phyloP scores from a whole-genome alignment of 2,888 invertebrate species.

The Nebria salina region DNA sequence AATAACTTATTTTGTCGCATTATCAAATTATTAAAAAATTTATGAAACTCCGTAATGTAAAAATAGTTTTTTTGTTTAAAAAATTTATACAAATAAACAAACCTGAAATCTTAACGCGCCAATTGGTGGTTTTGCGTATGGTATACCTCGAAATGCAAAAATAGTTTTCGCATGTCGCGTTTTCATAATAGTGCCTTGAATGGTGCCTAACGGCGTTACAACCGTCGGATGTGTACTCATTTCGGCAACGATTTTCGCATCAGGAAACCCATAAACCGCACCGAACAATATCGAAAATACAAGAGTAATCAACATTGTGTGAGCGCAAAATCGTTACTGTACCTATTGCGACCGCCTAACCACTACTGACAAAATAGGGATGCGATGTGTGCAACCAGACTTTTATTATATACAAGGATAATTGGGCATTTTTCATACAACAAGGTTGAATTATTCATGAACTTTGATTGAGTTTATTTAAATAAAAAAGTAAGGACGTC shows the following conservation, averaged over 20 bases:
- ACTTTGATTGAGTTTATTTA: background rate
- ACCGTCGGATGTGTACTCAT: conserved; percentile 50
- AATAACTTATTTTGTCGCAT: too few species aligned
- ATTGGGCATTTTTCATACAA: background rate
- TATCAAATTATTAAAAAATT: too few species aligned
- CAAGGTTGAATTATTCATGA: conserved; percentile 6
- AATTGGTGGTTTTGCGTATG: conserved; percentile 59
- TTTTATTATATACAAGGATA: background rate
- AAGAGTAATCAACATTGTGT: conserved; percentile 20
- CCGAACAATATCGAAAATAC: conserved; percentile 45
- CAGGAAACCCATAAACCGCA: conserved; percentile 46
- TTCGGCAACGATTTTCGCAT: conserved; percentile 51
- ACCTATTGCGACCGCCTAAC: background rate
- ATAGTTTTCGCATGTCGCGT: conserved; percentile 55
- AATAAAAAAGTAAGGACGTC: background rate
- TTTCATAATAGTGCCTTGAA: conserved; percentile 54
- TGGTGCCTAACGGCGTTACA: conserved; percentile 53
- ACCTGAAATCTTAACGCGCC: conserved; percentile 60
- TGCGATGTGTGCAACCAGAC: background rate
- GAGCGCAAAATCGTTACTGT: background rate
- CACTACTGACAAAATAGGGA: background rate
- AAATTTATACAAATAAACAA: conserved; percentile 42
- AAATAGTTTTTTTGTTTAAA: background rate
- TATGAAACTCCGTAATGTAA: background rate
- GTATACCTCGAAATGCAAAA: conserved; percentile 57